Evolutionary conservation across 2,113 vertebrate genomes (phyloP).

Genomic region (Myrmecobius fasciatus): DNA sequence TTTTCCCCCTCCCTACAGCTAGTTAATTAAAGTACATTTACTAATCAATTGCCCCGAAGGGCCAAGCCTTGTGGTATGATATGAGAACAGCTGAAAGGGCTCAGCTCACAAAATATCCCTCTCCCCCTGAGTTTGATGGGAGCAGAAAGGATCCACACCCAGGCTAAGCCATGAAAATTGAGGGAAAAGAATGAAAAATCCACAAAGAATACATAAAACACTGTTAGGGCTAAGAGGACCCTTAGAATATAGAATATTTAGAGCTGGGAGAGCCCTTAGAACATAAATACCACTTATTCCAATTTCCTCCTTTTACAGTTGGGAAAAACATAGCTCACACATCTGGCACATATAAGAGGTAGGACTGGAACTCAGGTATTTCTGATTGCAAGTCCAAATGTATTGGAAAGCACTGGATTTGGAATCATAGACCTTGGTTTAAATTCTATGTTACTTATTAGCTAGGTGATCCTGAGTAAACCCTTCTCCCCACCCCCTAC

Average conservation of each 20-base stretch:
- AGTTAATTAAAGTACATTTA: background rate
- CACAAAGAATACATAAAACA: background rate
- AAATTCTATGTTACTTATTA: background rate
- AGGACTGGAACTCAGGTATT: background rate
- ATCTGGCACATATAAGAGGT: background rate
- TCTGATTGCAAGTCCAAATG: background rate
- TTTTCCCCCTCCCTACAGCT: background rate
- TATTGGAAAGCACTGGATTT: background rate
- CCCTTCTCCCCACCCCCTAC: background rate
- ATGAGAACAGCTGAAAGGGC: background rate
- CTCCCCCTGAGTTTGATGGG: background rate
- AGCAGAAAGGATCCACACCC: background rate
- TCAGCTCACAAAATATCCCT: background rate
- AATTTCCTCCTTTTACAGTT: background rate
- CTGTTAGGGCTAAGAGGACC: background rate
- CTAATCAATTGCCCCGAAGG: background rate
- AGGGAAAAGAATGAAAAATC: background rate
- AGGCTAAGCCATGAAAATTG: background rate
- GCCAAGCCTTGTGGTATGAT: background rate
- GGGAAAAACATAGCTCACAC: background rate
- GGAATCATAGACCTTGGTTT: background rate
- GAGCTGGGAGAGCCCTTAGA: background rate
- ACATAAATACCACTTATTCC: background rate
- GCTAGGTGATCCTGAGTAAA: background rate
- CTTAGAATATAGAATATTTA: background rate